phyloP scores from a whole-genome alignment of 2,888 invertebrate genomes.

The Teinopalpus imperialis region DNA sequence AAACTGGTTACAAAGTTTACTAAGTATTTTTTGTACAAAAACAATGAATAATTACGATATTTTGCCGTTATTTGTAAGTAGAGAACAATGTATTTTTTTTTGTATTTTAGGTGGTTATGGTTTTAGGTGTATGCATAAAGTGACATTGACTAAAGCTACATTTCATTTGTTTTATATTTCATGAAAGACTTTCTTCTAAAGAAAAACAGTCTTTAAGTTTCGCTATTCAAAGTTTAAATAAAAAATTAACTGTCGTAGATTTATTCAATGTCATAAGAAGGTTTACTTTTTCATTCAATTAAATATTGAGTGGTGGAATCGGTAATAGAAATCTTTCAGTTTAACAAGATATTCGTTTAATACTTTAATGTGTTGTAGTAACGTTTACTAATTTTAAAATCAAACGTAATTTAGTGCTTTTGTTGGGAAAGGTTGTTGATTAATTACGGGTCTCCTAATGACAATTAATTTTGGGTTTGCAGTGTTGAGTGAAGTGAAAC shows the following conservation, averaged over 20 bases:
- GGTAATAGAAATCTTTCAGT: not conserved
- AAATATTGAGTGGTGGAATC: too few species aligned
- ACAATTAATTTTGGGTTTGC: conserved; percentile 78
- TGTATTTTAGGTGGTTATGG: conserved; percentile 17
- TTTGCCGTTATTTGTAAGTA: too few species aligned
- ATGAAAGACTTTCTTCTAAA: too few species aligned
- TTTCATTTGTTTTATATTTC: not conserved
- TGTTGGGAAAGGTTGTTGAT: conserved; percentile 53
- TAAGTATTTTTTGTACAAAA: too few species aligned
- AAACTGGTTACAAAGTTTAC: too few species aligned
- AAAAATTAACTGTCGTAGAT: not conserved
- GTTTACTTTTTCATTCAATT: too few species aligned
- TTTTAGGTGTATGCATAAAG: too few species aligned
- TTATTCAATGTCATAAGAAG: conserved; percentile 17
- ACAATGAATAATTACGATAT: too few species aligned
- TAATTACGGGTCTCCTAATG: conserved; percentile 59
- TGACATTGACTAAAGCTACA: conserved; percentile 11
- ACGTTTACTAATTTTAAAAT: conserved; percentile 42
- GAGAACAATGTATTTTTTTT: too few species aligned
- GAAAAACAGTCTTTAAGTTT: too few species aligned
- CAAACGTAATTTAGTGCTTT: conserved; percentile 44
- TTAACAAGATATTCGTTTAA: not conserved
- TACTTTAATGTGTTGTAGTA: conserved; percentile 22
- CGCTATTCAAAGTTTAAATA: not conserved
- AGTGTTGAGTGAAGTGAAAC: conserved; percentile 78